Percentiles rank a stretch among this genome's conserved stretches.
Conservation (phyloP, 2,113 vertebrate genomes). For the Chaetorhynchus papuensis region DNA sequence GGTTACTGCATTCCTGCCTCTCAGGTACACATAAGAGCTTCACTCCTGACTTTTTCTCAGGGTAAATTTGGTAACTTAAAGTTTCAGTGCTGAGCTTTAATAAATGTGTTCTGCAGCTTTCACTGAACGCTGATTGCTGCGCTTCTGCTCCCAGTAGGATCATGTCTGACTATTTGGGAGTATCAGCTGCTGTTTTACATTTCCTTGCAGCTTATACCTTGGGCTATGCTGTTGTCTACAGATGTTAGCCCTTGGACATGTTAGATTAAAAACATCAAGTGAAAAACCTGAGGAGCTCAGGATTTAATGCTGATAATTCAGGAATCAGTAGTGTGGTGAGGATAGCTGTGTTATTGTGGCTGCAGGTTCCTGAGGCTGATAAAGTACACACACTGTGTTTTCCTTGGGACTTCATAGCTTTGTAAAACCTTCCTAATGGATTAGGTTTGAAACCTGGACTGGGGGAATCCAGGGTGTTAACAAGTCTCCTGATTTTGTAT, state of each 20-base stretch:
- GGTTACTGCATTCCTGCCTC: background rate
- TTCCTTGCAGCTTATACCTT: background rate
- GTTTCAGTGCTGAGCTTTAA: background rate
- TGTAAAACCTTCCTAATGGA: background rate
- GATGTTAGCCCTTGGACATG: constrained; percentile 2
- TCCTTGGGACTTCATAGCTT: background rate
- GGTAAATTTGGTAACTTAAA: background rate
- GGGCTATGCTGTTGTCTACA: constrained; percentile 3
- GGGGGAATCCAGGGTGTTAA: background rate
- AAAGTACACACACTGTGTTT: background rate
- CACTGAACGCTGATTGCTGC: background rate
- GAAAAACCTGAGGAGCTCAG: background rate
- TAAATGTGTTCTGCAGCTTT: background rate
- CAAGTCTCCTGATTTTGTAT: background rate
- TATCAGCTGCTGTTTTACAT: background rate
- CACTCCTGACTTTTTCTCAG: background rate
- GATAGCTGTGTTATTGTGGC: background rate
- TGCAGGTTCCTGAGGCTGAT: background rate
- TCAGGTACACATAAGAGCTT: rapidly evolving
- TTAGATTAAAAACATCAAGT: background rate
- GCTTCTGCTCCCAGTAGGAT: background rate
- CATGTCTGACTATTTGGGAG: background rate
- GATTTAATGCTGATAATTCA: background rate
- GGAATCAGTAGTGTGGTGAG: background rate
- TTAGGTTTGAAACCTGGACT: background rate